Percentiles rank a stretch among this genome's conserved stretches.
phyloP scores from a whole-genome alignment of 2,113 vertebrate genomes.

The Oncorhynchus kisutch region DNA sequence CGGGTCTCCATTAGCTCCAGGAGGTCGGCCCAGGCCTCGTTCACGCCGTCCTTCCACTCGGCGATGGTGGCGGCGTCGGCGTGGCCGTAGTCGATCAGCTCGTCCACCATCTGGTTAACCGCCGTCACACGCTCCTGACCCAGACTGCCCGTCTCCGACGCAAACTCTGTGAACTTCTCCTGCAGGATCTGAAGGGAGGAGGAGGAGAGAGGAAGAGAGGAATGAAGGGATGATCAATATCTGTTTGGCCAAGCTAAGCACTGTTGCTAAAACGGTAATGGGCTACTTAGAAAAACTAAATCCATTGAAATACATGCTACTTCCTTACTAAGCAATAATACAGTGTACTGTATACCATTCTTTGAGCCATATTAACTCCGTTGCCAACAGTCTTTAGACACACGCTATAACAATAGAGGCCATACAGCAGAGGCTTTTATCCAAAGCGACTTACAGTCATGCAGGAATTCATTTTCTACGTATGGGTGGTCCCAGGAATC shows the following conservation, averaged over 20 bases:
- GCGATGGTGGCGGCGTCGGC: conserved; percentile 89
- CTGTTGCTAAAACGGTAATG: background rate
- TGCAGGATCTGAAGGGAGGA: conserved; percentile 75
- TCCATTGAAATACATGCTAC: background rate
- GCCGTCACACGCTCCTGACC: conserved; percentile 89
- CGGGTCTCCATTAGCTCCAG: conserved; percentile 94
- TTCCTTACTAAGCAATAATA: background rate
- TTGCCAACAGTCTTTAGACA: no score
- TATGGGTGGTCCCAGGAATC: no score
- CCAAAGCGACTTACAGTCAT: no score
- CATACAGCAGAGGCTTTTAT: no score
- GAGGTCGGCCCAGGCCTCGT: conserved; percentile 94
- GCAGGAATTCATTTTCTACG: no score
- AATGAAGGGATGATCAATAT: background rate
- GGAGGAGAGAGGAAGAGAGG: background rate
- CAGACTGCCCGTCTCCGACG: conserved; percentile 82
- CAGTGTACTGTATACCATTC: no score
- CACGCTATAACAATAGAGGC: no score
- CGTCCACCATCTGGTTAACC: conserved; percentile 95
- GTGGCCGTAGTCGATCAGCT: conserved; percentile 94
- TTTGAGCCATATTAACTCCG: no score
- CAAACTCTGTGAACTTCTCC: conserved; percentile 94
- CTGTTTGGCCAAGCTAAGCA: background rate
- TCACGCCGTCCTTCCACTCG: conserved; percentile 95
- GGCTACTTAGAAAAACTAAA: background rate